Conservation (phyloP, 2,113 vertebrate genomes). For the Calyptomena viridis region DNA sequence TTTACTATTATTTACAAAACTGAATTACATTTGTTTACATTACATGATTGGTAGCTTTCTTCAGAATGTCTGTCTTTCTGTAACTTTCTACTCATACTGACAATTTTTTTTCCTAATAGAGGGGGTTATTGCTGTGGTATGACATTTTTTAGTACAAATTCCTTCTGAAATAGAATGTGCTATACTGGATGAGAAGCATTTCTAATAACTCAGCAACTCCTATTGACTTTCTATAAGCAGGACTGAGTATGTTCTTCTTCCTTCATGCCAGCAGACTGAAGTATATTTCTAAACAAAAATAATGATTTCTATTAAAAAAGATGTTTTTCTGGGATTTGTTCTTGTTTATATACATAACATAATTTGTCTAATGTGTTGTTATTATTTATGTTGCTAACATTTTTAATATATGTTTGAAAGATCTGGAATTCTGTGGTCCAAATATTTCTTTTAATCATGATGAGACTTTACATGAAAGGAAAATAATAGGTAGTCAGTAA, state of each 20-base stretch:
- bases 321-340: not conserved
- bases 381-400: not conserved
- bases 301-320: not conserved
- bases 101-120: not conserved
- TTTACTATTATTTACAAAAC: not conserved
- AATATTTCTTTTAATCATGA: not conserved
- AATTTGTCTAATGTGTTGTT: not conserved
- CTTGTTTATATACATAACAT: not conserved
- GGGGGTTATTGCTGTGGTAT: not conserved
- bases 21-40: not conserved
- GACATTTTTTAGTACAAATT: not conserved
- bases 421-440: not conserved
- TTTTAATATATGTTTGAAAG: not conserved
- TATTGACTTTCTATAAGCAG: not conserved
- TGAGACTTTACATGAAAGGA: not conserved
- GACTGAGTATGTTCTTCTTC: not conserved
- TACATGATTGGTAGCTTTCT: not conserved
- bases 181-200: not conserved
- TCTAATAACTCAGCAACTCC: not conserved
- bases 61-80: not conserved
- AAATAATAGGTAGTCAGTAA: not conserved
- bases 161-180: not conserved
- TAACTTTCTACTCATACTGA: not conserved
- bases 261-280: not conserved
- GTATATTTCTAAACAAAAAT: not conserved